phyloP scores from a whole-genome alignment of 2,113 vertebrate genomes.

The Genyomyrus donnyi region DNA sequence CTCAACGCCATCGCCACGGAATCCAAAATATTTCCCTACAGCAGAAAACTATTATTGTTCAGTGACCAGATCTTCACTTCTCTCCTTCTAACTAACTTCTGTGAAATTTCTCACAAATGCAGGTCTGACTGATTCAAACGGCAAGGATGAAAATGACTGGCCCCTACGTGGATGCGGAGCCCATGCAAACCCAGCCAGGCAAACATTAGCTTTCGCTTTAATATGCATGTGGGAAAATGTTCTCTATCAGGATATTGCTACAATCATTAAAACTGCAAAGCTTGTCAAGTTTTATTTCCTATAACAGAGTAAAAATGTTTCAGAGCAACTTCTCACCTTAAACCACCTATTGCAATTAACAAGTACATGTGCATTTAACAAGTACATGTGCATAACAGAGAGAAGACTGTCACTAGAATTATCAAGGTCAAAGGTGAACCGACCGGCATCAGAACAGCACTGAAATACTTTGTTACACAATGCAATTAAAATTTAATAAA shows the following conservation, averaged over 20 bases:
- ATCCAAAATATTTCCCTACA: not conserved
- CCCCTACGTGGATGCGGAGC: rapidly evolving
- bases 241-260: too few relatives aligned
- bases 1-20: not conserved
- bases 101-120: not conserved
- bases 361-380: not conserved
- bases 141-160: not conserved
- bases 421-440: not conserved
- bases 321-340: not conserved
- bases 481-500: not conserved
- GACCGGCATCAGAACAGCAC: not conserved
- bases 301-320: not conserved
- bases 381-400: not conserved
- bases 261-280: not conserved
- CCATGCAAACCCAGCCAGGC: not conserved
- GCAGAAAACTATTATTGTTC: not conserved
- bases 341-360: not conserved
- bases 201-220: not conserved
- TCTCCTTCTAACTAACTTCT: not conserved
- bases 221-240: not conserved
- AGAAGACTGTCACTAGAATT: not conserved
- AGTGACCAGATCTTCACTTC: not conserved
- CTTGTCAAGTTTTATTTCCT: not conserved
- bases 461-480: not conserved
- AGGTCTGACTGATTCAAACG: not conserved